Evolutionary conservation across 2,797 vertebrate genomes (phyloP).

Genomic region (Eulemur rubriventer): DNA sequence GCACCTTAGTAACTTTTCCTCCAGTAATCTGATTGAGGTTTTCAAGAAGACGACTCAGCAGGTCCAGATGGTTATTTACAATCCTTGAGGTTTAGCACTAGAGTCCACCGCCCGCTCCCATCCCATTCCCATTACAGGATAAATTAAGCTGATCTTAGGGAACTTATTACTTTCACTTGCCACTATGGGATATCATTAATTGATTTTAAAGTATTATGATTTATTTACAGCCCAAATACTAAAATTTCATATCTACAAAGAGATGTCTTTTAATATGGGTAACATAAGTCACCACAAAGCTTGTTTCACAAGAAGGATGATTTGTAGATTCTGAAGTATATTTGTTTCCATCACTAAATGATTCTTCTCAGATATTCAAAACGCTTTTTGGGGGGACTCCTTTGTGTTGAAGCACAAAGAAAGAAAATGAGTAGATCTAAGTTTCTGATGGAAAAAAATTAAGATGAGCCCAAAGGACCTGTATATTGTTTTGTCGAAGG

Average conservation of each 20-base stretch:
- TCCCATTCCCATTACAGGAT: background rate
- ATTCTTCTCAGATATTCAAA: conserved; percentile 43
- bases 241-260: background rate
- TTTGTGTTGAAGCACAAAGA: conserved; percentile 67
- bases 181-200: conserved; percentile 14
- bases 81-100: background rate
- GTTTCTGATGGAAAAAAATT: conserved; percentile 54
- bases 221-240: conserved; percentile 9
- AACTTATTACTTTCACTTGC: background rate
- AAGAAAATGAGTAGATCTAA: conserved; percentile 53
- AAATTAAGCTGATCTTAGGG: background rate
- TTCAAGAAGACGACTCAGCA: background rate
- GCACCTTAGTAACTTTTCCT: conserved; percentile 46
- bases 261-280: background rate
- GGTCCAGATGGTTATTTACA: background rate
- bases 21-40: background rate
- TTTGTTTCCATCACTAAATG: conserved; percentile 49
- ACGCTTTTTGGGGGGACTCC: background rate
- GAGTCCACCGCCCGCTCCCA: background rate
- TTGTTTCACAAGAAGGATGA: background rate
- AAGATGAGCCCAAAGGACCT: background rate
- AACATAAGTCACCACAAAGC: background rate
- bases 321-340: background rate
- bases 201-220: background rate
- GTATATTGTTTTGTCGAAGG: background rate